Base-by-base conservation (phyloP, 2,888 invertebrate genomes). In the Camptogramma bilineatum region DNA sequence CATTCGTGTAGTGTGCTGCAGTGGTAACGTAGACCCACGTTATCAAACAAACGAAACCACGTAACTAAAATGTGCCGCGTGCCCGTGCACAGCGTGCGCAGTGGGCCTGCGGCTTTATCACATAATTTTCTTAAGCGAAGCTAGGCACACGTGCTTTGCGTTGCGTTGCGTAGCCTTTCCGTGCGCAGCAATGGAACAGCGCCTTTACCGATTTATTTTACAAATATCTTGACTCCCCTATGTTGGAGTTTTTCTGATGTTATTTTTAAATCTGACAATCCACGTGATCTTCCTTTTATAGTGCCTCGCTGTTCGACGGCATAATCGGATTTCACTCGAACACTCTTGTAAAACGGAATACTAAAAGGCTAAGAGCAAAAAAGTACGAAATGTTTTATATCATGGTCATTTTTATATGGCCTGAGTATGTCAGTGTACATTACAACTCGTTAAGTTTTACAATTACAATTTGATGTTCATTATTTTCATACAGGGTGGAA, bases 301-400 rank as follows among this genome's bases (percentile, higher is more conserved):
- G 44, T 44, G 44, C 13, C 17, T 44, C 17, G 17, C 16, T 13
- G n/a, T 16, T 44, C 16, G 17, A 13, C 17, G 17, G 7, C 17
- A 17, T 44, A 17, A 16, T 44, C 44, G 16, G 44, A 44, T 44
- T 44, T 44, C 34, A 17, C 44, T 16, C 44, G 44, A 17, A 17
- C 44, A 24, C 52, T 34, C 34, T 52, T 39, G 9, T 34, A 34
- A 52, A 44, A 44, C 44, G 44, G 44, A 44, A 44, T 17, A 16
- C 44, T 44, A 44, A 44, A 44, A 16, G 44, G 44, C 13, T 44
- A 44, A 44, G 17, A 44, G 34, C 39, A 13, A 10, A 44, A 44
- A 17, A 16, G 17, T 42, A 42, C 10, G 7, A 13, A 17, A 44
- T 16, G 44, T 44, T 44, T 44, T 44, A 3, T 39, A 39, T 44